These are phyloP conservation scores for Asarcornis scutulata DNA, from an alignment of 2,113 vertebrate species.

Conservation along the genomic window DNA sequence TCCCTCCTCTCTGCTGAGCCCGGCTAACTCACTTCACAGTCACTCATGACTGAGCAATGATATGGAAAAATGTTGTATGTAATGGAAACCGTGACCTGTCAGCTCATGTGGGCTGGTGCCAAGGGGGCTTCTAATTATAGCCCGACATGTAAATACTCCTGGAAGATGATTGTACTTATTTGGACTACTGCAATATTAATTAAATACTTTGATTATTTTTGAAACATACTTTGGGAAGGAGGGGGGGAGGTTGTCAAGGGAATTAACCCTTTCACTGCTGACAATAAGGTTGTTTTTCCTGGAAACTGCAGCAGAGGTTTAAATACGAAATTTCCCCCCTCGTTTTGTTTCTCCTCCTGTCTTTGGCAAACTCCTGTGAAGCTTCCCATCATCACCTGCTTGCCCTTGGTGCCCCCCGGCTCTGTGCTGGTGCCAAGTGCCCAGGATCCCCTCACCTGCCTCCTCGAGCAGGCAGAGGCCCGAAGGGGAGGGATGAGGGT, in stretches of 20 bases:
- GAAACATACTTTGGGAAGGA: conserved; percentile 7
- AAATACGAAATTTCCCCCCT: not conserved
- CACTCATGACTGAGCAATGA: conserved; percentile 5
- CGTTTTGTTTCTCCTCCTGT: not conserved
- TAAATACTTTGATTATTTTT: conserved; percentile 61
- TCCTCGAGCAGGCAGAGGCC: not conserved
- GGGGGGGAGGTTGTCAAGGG: not conserved
- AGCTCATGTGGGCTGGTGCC: conserved; percentile 13
- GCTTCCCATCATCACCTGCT: not conserved
- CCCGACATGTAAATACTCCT: conserved; percentile 44
- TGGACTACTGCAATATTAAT: conserved; percentile 55
- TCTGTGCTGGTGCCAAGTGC: not conserved
- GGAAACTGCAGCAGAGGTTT: not conserved
- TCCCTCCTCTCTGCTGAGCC: not conserved
- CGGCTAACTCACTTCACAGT: conserved; percentile 1
- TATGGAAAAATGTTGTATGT: conserved; percentile 42
- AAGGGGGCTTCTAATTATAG: conserved; percentile 65
- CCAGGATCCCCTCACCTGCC: not conserved
- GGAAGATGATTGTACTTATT: conserved; percentile 59
- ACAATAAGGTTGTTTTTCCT: not conserved
- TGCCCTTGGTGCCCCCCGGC: not conserved
- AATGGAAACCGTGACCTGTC: conserved; percentile 52
- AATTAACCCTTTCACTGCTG: conserved; percentile 30
- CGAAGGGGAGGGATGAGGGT: not conserved
- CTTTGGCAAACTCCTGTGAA: not conserved